A percentile compares a stretch with the other conserved stretches of the same genome.
Conservation (phyloP, 2,888 invertebrate species). For the Leptothorax acervorum region DNA sequence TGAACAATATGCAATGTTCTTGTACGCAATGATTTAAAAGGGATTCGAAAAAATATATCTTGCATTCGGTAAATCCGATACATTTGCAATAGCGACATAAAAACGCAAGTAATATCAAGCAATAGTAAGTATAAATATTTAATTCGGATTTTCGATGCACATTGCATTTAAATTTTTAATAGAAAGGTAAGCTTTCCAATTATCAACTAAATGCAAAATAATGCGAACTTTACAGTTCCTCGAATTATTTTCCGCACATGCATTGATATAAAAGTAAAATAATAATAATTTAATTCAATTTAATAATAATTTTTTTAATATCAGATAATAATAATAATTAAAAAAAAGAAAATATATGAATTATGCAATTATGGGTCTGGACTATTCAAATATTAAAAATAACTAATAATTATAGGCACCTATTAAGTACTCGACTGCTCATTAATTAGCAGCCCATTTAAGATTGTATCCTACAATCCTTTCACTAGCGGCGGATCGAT, state of each 20-base stretch:
- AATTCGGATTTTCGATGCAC: neutral
- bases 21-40: neutral
- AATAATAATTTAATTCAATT: too few relatives aligned
- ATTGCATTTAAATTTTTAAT: neutral
- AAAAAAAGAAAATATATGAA: neutral
- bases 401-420: neutral
- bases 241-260: neutral
- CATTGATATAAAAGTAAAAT: neutral
- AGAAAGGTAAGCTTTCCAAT: neutral
- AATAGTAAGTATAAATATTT: neutral
- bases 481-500: neutral
- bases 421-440: neutral
- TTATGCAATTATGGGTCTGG: neutral
- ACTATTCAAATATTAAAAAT: neutral
- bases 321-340: too few relatives aligned
- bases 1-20: neutral
- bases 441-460: neutral
- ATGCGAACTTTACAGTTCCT: neutral
- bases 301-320: too few relatives aligned
- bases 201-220: neutral
- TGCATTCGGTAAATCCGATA: neutral
- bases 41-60: neutral
- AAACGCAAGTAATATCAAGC: neutral
- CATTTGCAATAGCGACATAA: neutral
- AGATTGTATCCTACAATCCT: neutral